Base-by-base conservation (phyloP, 2,888 invertebrate species). In the Panopea generosa region DNA sequence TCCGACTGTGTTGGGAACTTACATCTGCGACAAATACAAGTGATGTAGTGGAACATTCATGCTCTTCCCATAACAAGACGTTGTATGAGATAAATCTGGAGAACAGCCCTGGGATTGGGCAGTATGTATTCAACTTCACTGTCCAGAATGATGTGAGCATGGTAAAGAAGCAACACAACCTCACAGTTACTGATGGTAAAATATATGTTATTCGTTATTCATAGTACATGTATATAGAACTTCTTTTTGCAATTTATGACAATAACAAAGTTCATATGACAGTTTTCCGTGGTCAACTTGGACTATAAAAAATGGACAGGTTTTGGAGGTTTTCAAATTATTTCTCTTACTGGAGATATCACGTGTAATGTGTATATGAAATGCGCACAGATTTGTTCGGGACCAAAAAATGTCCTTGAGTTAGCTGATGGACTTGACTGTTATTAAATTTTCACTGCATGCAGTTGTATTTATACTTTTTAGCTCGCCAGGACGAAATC, bases 121-220 rank as follows among this genome's bases (percentile, higher is more conserved):
- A 40, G 22, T 73, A 73, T 27, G 27, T 27, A 1, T 40, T 73
- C 40, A 67, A 49, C 27, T 56, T 73, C 14, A 40, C 45, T 14
- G 40, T 73, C 1, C 60, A 60, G 27, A 73, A 73, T 57, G 73
- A 73, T 43, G 45, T 73, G 50, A 73, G 73, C 33, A 6, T 56
- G 38, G 40, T 50, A 3, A 20, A 26, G 16, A 67, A 56, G n/a
- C 33, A 29, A 20, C 67, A 62, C 53, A 22, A 6, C 2, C 16
- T 73, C n/a, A 33, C 43, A 11, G 62, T 73, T 3, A 40, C 29
- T 40, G n/a, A 49, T 14, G 50, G 67, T 67, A 52, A 4, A 45
- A n/a, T 45, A 18, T 20, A 9, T 45, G 7, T 40, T 16, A 11
- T 40, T 40, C 40, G 16, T 40, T 11, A 40, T 40, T 40, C 16